These are phyloP conservation scores for Dromaius novaehollandiae DNA, from an alignment of 2,113 vertebrate genomes.

Conservation along the genomic window DNA sequence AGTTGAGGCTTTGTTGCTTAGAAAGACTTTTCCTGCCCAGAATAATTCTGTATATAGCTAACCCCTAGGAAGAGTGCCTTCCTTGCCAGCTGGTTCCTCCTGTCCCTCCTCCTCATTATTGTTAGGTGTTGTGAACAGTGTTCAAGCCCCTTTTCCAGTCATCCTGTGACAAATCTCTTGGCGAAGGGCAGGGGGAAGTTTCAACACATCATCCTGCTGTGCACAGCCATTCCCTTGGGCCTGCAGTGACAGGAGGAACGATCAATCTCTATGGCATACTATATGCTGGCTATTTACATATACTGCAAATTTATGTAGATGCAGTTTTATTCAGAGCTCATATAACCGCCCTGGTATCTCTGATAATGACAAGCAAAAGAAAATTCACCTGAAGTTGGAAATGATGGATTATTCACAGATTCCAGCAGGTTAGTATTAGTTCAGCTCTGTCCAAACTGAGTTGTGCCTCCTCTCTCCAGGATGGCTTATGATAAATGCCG, in stretches of 20 bases:
- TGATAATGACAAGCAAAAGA: background rate
- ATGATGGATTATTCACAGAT: background rate
- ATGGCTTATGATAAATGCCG: background rate
- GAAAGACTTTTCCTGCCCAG: background rate
- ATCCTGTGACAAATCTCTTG: fast-evolving
- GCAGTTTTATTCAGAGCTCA: background rate
- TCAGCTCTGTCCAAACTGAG: background rate
- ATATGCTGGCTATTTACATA: fast-evolving
- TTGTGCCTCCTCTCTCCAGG: background rate
- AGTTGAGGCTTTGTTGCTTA: background rate
- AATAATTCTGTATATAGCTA: fast-evolving
- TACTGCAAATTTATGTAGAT: background rate
- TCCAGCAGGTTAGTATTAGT: background rate
- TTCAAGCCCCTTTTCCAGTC: background rate
- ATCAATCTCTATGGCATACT: fast-evolving
- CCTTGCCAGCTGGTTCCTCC: background rate
- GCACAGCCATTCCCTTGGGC: fast-evolving
- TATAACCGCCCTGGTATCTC: background rate
- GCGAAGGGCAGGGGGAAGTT: background rate
- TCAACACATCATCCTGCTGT: background rate
- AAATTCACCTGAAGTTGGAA: background rate
- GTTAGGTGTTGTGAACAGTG: background rate
- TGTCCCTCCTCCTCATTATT: background rate
- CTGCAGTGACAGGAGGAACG: background rate
- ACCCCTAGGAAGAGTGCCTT: background rate